Base-by-base conservation (phyloP, 2,113 vertebrate genomes). In the Sakesphorus luctuosus region DNA sequence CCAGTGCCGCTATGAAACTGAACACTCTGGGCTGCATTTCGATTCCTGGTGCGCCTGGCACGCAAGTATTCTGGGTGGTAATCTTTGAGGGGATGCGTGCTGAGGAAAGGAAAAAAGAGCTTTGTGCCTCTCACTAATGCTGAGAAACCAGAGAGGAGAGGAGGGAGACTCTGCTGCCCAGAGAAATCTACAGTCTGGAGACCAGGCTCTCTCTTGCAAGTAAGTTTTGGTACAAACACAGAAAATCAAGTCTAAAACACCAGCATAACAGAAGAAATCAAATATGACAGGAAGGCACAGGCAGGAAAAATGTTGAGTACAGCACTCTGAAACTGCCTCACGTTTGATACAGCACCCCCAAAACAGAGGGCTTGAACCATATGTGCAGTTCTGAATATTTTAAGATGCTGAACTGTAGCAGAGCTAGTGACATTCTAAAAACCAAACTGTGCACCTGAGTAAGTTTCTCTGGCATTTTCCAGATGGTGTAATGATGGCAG, bases 21-120 rank as follows among this genome's bases (percentile, higher is more conserved):
- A 80, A 50, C 36, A 1, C 20, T 50, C 84, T 91, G 87, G 76
- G 90, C 20, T 77, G 59, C 65, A 50, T 78, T 92, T 89, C 86
- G 81, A 67, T 83, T 88, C 83, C 76, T 78, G 68, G 50, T 0
- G 0, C 68, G 83, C 38, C 43, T 35, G 84, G 67, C 56, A 65
- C 85, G 86, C 63, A 56, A 67, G 55, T 66, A 19, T 90, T 88
- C 79, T 78, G 92, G 72, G 85, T 77, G 79, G 75, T 69, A 94
- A 80, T 96, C 59, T 87, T 90, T 72, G 38, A 85, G 67, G 38
- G 38, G 40, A 71, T 55, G 31, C 85, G 47, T 31, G 78, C 87
- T 83, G 89, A 76, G 78, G 26, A 74, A 63, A 74, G 40, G 18
- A 53, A 76, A 67, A 84, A 33, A 87, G 58, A 61, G 53, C 71